These are phyloP conservation scores for Meta bourneti DNA, from an alignment of 2,888 invertebrate genomes.

Conservation along the genomic window DNA sequence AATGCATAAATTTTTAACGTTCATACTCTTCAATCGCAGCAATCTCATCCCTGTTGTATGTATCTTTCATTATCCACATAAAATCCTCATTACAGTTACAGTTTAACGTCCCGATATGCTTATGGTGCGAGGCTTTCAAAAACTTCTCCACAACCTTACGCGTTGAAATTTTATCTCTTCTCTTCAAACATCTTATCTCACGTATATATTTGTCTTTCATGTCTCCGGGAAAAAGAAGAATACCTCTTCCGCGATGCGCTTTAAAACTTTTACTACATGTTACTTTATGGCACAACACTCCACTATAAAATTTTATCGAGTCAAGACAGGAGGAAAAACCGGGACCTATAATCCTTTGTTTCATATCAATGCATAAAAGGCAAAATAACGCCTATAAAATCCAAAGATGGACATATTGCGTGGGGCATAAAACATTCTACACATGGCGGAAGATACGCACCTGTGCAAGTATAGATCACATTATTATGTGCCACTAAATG, in stretches of 20 bases:
- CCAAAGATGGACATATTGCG: background rate
- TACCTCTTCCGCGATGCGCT: background rate
- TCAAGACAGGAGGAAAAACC: slow-evolving; percentile 24
- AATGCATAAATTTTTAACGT: too few relatives aligned
- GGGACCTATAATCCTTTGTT: slow-evolving; percentile 31
- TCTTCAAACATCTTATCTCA: slow-evolving; percentile 30
- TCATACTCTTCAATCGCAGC: too few relatives aligned
- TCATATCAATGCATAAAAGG: slow-evolving; percentile 51
- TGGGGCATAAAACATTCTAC: slow-evolving; percentile 17
- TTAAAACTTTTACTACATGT: slow-evolving; percentile 44
- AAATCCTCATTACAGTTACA: background rate
- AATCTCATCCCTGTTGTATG: too few relatives aligned
- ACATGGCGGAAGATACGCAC: background rate
- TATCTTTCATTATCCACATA: background rate
- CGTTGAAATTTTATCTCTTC: slow-evolving; percentile 10
- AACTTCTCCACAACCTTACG: background rate
- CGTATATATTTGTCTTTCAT: slow-evolving; percentile 14
- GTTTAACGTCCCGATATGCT: background rate
- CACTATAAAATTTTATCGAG: slow-evolving; percentile 54
- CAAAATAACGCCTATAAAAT: slow-evolving; percentile 41
- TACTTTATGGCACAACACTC: slow-evolving; percentile 28
- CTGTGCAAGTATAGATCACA: slow-evolving; percentile 15
- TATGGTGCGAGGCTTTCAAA: background rate
- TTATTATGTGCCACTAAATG: slow-evolving; percentile 32
- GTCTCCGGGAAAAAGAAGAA: slow-evolving; percentile 23